Evolutionary conservation across 1,140 invertebrate species (phyloP), one percentile per base, ranked within the genome.

Genomic region (Drosophila prosaltans): DNA sequence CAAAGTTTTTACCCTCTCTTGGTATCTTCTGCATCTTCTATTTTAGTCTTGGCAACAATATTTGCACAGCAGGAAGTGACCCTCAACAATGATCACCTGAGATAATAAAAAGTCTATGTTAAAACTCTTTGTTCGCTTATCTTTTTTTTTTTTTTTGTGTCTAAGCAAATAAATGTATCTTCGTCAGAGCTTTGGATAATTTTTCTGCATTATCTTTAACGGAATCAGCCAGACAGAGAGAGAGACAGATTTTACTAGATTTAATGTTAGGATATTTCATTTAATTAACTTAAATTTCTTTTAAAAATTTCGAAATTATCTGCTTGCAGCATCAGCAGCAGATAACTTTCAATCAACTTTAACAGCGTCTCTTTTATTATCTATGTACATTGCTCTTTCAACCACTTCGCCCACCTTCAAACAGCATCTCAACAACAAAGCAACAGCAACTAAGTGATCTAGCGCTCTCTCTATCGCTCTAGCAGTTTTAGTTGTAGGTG

Each of bases 361-460:
- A n/a, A 16, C 55, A 57, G n/a, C 32, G 45, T 51, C 8, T 51
- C 45, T n/a, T 21, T 21, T 51, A 3, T 21, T 21, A 2, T 11
- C 43, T 16, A n/a, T n/a, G n/a, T n/a, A 21, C 2, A 11, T 24
- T 8, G 21, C 45, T 48, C 21, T 9, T 24, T 48, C 8, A 9
- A 48, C 21, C 45, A 48, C 45, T 51, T 51, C 45, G 45, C 45
- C 45, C 45, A 51, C 45, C 9, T 21, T 21, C 4, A 36, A 36
- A 59, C 57, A 59, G 57, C 57, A 59, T 59, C 57, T 3, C 28
- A 36, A 59, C 57, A 59, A 32, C 32, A 59, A 24, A 16, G 16
- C 32, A 59, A n/a, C 55, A 36, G 3, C 45, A 58, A 36, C 55
- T 36, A 40, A 40, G 8, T 40, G 9, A 40, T 39, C 32, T 21